phyloP scores from a whole-genome alignment of 2,797 vertebrate genomes.

The Scyliorhinus canicula region DNA sequence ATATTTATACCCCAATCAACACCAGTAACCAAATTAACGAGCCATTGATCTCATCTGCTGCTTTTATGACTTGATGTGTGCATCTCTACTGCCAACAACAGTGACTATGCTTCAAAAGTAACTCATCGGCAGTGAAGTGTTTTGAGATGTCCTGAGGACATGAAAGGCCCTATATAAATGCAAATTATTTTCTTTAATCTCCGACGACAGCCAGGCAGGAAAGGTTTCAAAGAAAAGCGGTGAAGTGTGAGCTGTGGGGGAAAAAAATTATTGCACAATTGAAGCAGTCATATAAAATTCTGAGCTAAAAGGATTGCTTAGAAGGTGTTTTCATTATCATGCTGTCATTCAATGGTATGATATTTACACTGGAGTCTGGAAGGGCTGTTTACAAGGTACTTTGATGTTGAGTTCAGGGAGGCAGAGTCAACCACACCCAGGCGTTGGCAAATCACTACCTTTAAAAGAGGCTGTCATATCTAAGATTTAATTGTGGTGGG shows the following conservation, averaged over 20 bases:
- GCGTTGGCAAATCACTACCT: neutral
- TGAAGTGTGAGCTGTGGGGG: neutral
- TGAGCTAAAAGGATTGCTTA: neutral
- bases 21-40: neutral
- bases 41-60: slow-evolving; percentile 8
- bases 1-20: neutral
- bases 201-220: neutral
- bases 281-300: neutral
- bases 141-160: neutral
- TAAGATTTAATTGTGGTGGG: too few relatives aligned
- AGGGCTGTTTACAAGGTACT: neutral
- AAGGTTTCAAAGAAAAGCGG: neutral
- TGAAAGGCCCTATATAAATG: neutral
- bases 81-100: neutral
- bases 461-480: too few relatives aligned
- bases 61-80: neutral
- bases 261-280: neutral
- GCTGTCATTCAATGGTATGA: neutral
- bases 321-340: neutral
- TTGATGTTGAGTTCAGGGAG: neutral
- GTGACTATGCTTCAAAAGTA: neutral
- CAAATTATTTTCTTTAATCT: slow-evolving; percentile 15
- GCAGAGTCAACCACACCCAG: neutral
- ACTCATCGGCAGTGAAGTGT: neutral
- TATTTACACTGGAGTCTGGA: neutral